Evolutionary conservation across 2,797 vertebrate genomes (phyloP).

Genomic region (Protonibea diacanthus): DNA sequence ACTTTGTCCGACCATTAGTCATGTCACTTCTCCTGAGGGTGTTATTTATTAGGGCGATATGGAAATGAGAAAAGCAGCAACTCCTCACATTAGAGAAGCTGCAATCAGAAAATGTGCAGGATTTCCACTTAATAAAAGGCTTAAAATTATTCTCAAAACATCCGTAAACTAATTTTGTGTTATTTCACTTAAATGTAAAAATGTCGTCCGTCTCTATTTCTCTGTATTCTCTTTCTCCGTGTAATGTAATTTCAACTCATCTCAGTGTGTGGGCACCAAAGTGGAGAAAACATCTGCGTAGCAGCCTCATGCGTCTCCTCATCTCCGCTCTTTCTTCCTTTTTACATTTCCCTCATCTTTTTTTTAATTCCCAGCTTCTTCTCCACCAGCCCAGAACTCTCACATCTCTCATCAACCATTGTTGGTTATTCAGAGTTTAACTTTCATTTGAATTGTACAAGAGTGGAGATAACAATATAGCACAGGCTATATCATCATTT

Average conservation of each 20-base stretch:
- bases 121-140: conserved; percentile 1
- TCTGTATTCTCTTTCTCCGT: background rate
- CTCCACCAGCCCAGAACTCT: conserved; percentile 1
- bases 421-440: conserved; percentile 27
- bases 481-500: conserved; percentile 17
- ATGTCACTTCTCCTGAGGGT: background rate
- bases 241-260: conserved; percentile 12
- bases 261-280: conserved; percentile 9
- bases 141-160: background rate
- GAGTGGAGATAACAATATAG: conserved; percentile 22
- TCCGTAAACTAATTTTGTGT: background rate
- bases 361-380: conserved; percentile 16
- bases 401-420: conserved; percentile 19
- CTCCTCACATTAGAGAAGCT: background rate
- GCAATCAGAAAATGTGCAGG: background rate
- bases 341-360: background rate
- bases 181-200: background rate
- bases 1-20: background rate
- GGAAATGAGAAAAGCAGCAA: conserved; percentile 7
- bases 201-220: background rate
- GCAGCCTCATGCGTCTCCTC: conserved; percentile 7
- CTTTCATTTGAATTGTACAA: conserved; percentile 32
- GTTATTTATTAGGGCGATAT: background rate
- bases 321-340: background rate
- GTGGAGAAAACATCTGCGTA: conserved; percentile 3